These are phyloP conservation scores for Perizoma flavofasciatum DNA, from an alignment of 2,888 invertebrate genomes.

Conservation along the genomic window DNA sequence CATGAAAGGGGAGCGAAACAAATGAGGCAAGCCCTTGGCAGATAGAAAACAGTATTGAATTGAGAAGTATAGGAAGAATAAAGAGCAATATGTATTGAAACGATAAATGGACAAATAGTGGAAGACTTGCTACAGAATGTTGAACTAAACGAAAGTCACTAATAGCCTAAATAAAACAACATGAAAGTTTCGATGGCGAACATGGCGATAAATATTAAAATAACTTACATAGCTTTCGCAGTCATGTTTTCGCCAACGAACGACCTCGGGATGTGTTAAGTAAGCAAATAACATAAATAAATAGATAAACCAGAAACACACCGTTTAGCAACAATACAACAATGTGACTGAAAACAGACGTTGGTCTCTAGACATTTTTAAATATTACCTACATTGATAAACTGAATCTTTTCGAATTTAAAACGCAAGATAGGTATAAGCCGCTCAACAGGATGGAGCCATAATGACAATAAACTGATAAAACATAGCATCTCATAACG, in stretches of 20 bases:
- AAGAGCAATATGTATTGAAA: too few species aligned
- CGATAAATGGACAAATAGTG: not conserved
- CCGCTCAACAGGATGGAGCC: conserved; percentile 6
- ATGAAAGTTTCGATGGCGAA: conserved; percentile 1
- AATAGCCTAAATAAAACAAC: too few species aligned
- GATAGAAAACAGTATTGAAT: not conserved
- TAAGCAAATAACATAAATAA: conserved; percentile 47
- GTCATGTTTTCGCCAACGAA: conserved; percentile 50
- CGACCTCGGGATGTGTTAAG: conserved; percentile 40
- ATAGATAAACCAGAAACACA: conserved; percentile 45
- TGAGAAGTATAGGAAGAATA: too few species aligned
- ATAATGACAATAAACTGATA: conserved; percentile 31
- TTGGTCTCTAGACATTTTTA: conserved; percentile 44
- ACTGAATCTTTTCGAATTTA: conserved; percentile 11
- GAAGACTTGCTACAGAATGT: conserved; percentile 10
- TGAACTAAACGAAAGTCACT: conserved; percentile 3
- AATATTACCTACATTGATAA: conserved; percentile 34
- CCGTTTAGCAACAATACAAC: conserved; percentile 49
- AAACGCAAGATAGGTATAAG: conserved; percentile 7
- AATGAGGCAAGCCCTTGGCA: conserved; percentile 20
- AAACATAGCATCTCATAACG: conserved; percentile 40
- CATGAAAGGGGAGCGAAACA: conserved; percentile 35
- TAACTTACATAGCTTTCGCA: conserved; percentile 57
- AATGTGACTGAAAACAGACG: conserved; percentile 58
- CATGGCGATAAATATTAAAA: conserved; percentile 15